Percentiles rank a stretch among this genome's conserved stretches.
These are phyloP conservation scores for Epinotia ramella DNA, from an alignment of 2,888 invertebrate genomes.

Conservation along the genomic window DNA sequence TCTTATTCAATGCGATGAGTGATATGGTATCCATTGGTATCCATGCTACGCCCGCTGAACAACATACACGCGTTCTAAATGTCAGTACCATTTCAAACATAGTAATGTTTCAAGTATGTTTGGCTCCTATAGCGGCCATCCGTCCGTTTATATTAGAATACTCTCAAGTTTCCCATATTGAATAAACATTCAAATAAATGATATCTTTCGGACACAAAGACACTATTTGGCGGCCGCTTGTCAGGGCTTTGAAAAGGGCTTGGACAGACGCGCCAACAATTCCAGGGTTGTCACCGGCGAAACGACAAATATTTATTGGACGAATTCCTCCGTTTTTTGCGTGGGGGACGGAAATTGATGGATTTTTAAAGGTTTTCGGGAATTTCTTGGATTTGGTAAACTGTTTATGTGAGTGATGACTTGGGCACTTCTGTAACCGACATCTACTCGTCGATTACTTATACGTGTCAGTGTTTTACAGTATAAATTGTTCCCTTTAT, in stretches of 20 bases:
- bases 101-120: constrained; percentile 2
- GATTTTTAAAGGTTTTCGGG: constrained; percentile 58
- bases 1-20: no score
- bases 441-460: neutral
- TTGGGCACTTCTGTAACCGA: neutral
- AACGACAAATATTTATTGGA: constrained; percentile 68
- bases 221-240: constrained; percentile 72
- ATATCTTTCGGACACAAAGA: constrained; percentile 69
- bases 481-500: no score
- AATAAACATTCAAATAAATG: constrained; percentile 67
- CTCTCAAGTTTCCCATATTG: constrained; percentile 43
- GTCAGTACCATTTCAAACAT: neutral
- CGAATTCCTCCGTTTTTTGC: constrained; percentile 58
- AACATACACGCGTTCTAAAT: no score
- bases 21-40: no score
- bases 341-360: constrained; percentile 60
- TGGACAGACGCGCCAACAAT: constrained; percentile 71
- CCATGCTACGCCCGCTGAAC: no score
- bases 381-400: constrained; percentile 41
- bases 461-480: no score
- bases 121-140: constrained; percentile 4
- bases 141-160: constrained; percentile 50
- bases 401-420: constrained; percentile 37
- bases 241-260: constrained; percentile 79
- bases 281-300: constrained; percentile 68